phyloP scores from a whole-genome alignment of 2,113 vertebrate species.

The Lophochroa leadbeateri region DNA sequence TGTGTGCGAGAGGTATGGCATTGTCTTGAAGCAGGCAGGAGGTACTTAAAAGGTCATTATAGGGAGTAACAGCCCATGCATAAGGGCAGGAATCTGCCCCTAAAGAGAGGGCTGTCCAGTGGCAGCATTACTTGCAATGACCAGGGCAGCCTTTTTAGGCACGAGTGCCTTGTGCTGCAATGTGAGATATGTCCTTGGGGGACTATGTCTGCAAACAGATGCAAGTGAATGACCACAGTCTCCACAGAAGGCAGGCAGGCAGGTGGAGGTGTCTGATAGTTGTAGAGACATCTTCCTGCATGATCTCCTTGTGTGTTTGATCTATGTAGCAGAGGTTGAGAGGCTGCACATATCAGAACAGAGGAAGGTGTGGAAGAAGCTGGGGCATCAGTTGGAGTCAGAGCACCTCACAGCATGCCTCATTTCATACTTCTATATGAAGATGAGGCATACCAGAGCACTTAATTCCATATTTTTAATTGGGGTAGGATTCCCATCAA shows the following conservation, averaged over 20 bases:
- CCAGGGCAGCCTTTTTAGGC: background rate
- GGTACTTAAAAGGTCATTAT: background rate
- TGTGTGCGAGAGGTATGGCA: fast-evolving
- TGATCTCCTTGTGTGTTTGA: background rate
- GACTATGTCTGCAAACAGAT: background rate
- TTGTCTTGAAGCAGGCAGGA: background rate
- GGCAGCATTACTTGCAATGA: background rate
- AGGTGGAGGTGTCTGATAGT: background rate
- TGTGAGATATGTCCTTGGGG: background rate
- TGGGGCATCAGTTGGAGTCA: background rate
- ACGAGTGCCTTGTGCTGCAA: background rate
- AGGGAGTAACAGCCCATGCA: background rate
- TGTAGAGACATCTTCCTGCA: background rate
- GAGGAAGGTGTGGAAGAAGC: background rate
- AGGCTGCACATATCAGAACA: background rate
- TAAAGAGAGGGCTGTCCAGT: background rate
- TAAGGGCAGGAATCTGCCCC: background rate
- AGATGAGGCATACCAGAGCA: background rate
- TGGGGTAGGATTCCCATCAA: background rate
- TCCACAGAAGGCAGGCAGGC: background rate
- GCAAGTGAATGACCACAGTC: background rate
- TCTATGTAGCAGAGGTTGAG: background rate
- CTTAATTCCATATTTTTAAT: background rate
- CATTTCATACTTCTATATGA: background rate
- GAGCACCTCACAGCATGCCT: background rate